Evolutionary conservation across 2,797 vertebrate species (phyloP), one percentile per base, ranked within the genome.

Genomic region (Pelochelys cantorii): DNA sequence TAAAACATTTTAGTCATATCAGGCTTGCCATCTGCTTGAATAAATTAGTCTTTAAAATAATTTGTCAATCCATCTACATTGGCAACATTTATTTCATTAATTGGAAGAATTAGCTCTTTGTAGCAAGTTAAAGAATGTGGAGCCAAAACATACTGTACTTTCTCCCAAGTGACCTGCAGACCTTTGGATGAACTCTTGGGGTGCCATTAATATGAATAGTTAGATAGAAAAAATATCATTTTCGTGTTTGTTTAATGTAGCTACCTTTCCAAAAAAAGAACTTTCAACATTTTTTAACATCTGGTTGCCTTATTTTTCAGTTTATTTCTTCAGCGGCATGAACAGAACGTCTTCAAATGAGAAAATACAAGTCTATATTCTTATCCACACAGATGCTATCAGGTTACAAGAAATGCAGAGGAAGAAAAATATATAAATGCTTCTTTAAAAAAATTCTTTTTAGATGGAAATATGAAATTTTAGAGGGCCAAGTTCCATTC

Each of bases 61-160:
- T 97, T 97, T 97, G 93, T 98, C 96, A 95, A 93, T 96, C 95
- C 94, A 95, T 95, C 96, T 96, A 95, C 90, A 96, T 96, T 94
- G 95, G 93, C 85, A 95, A 86, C 94, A 88, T 97, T 96, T 95
- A 95, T 97, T 97, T 97, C 94, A 97, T 97, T 98, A 98, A 98
- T 98, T 98, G 97, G 90, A 98, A 98, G 97, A 98, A 98, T 97
- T 98, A 97, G 95, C 54, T 97, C 96, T 98, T 98, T 98, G 97
- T 98, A 97, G 93, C 92, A 94, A 96, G 90, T 91, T 83, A 37
- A 97, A 96, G 94, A 93, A 95, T 59, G 59, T 81, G 52, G 93
- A 98, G 98, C 97, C 97, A 98, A 98, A 97, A 97, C 95, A 97
- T 87, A 97, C 91, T 92, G 85, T 95, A 92, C 74, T 88, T 97